phyloP scores from a whole-genome alignment of 2,797 vertebrate genomes.

The Myripristis jacobus region DNA sequence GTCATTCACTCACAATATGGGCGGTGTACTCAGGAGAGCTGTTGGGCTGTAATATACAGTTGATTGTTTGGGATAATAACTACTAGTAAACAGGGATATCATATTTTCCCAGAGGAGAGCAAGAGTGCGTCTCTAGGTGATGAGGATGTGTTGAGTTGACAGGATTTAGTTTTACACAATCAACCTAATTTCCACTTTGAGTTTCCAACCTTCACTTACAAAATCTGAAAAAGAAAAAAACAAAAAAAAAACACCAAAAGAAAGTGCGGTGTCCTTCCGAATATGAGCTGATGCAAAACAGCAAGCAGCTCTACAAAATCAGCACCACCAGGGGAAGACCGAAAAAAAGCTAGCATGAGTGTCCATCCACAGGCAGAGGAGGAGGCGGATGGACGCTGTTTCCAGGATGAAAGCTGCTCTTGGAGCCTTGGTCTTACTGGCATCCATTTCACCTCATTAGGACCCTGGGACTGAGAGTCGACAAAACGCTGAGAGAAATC shows the following conservation, averaged over 20 bases:
- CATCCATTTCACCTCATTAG: conserved; percentile 84
- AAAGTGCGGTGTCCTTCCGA: conserved; percentile 30
- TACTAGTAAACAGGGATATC: conserved; percentile 57
- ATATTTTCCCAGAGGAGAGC: conserved; percentile 50
- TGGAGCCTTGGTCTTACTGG: conserved; percentile 73
- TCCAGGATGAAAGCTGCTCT: conserved; percentile 61
- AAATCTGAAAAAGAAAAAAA: no score
- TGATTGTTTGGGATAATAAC: conserved; percentile 64
- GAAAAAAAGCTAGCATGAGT: conserved; percentile 2
- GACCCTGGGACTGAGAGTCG: conserved; percentile 78
- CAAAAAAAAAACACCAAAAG: no score
- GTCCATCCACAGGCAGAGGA: conserved; percentile 7
- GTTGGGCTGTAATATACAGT: conserved; percentile 47
- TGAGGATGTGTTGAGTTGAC: conserved; percentile 41
- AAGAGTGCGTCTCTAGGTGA: conserved; percentile 37
- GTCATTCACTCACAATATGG: conserved; percentile 36
- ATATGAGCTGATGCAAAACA: conserved; percentile 20
- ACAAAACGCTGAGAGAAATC: conserved; percentile 74
- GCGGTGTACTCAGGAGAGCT: conserved; percentile 44
- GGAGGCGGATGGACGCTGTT: conserved; percentile 44
- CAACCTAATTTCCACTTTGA: conserved; percentile 45
- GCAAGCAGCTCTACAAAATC: conserved; percentile 13
- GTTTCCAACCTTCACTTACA: conserved; percentile 40
- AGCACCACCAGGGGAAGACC: neutral
- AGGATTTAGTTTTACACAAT: conserved; percentile 28